Base-by-base conservation (phyloP, 2,888 invertebrate species). In the Auanema freiburgensis region DNA sequence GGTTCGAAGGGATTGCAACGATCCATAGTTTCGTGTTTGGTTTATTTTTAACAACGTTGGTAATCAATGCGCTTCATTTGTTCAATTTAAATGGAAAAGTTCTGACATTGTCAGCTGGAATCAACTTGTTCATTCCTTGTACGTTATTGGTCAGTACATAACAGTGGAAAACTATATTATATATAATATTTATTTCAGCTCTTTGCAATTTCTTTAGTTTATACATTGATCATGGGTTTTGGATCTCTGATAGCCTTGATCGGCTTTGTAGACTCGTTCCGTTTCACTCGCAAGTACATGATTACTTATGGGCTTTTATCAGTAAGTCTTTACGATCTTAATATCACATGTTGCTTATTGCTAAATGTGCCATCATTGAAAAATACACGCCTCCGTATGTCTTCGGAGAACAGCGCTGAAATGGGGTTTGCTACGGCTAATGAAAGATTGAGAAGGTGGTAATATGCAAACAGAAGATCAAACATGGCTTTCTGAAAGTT, bases 221-320 rank as follows among this genome's bases (percentile, higher is more conserved):
- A 67, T 43, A 62, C 59, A 52, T 23, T 74, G 43, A 57, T 63
- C 41, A 63, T 68, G 56, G 57, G 54, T 10, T 66, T 76, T 58
- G 66, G 70, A 2, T 60, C 67, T 4, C 65, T 76, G 18, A 69
- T 73, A 55, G 63, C 65, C 18, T 56, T 72, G 41, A 65, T 76
- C 51, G 69, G 62, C 1, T 64, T 74, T 56, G 63, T 76, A 58
- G 74, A 76, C 52, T 72, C 76, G 8, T 63, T 76, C 16, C 69
- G 74, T 21, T 76, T 68, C 64, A 64, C 57, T 1, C 8, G 58
- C 44, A 43, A 59, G n/a, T 62, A 72, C 40, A 74, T 72, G 40
- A 21, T 74, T 44, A 63, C 57, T 41, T 73, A 73, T 33, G 61
- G 59, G n/a, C 52, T 76, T 43, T 62, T 73, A 16, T 55, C 63